Conservation (phyloP, 1,140 invertebrate species). For the Cryptotermes secundus region DNA sequence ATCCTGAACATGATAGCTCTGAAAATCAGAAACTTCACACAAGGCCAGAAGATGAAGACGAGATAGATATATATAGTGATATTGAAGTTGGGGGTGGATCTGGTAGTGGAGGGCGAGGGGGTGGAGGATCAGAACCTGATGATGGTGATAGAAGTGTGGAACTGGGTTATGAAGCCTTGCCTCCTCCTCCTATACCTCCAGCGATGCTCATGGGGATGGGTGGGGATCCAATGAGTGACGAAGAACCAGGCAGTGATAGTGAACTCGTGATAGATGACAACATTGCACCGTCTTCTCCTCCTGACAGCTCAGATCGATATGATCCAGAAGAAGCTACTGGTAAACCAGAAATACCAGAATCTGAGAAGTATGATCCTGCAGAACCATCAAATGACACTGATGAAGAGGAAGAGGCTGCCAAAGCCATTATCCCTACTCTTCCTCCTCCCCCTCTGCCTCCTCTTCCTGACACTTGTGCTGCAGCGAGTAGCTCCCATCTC, state of each 20-base stretch:
- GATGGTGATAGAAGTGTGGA: slow-evolving; percentile 26
- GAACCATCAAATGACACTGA: slow-evolving; percentile 59
- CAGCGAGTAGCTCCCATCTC: neutral
- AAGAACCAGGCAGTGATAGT: slow-evolving; percentile 57
- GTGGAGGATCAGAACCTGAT: slow-evolving; percentile 32
- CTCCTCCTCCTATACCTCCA: slow-evolving; percentile 33
- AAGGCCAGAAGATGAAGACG: slow-evolving; percentile 37
- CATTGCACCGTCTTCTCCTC: slow-evolving; percentile 1
- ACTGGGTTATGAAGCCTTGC: slow-evolving; percentile 30
- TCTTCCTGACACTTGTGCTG: neutral
- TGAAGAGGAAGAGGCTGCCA: slow-evolving; percentile 27
- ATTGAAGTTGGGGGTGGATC: slow-evolving; percentile 46
- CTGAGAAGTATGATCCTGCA: slow-evolving; percentile 59
- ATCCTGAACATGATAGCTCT: neutral
- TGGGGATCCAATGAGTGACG: slow-evolving; percentile 30
- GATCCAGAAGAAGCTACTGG: neutral
- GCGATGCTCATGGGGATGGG: slow-evolving; percentile 31
- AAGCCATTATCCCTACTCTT: neutral
- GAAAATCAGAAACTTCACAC: neutral
- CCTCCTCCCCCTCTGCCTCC: neutral
- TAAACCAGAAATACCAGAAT: slow-evolving; percentile 27
- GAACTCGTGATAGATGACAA: slow-evolving; percentile 65
- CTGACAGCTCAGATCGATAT: neutral
- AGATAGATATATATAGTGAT: slow-evolving; percentile 56
- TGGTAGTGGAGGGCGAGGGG: slow-evolving; percentile 26